Evolutionary conservation across 2,113 vertebrate species (phyloP), one percentile per base, ranked within the genome.

Genomic region (Solenodon paradoxus): DNA sequence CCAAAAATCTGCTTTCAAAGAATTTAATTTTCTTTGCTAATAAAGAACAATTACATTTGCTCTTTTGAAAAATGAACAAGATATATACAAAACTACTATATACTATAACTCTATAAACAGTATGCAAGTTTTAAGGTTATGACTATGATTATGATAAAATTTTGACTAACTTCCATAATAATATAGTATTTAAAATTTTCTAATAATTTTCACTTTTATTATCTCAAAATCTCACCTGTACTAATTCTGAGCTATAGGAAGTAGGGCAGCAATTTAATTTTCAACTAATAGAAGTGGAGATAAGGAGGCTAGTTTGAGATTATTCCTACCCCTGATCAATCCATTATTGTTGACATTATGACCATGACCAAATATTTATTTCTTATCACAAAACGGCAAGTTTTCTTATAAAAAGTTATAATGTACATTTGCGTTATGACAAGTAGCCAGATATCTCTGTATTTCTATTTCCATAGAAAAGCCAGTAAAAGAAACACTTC

Each of bases 11-110:
- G 4, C 2, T 77, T 55, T 86, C 40, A 68, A 47, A 35, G 2
- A 94, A 94, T 72, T 5, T 55, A 88, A 64, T 85, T 80, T 88
- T 93, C 13, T 80, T 3, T 78, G 20, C 13, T 86, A 61, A 94
- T 64, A 85, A 81, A 64, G 16, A 79, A 64, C 4, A 92, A 90
- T 49, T 61, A 6, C 2, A 59, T 83, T 64, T 64, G 53, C 10
- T 63, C 3, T 61, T 90, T 75, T 88, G 72, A 82, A 77, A 68
- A 63, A 17, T 66, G 82, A 10, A 53, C 4, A 94, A 79, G 12
- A 80, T 69, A 77, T 20, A 92, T 2, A 78, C 68, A 82, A 88
- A 45, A 22, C 2, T 57, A 55, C 20, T 72, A n/a, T n/a, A n/a
- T n/a, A n/a, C n/a, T 69, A 10, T 2, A 75, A 63, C 22, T 72